Conservation (phyloP, 2,113 vertebrate species). For the Chaenogobius annularis region DNA sequence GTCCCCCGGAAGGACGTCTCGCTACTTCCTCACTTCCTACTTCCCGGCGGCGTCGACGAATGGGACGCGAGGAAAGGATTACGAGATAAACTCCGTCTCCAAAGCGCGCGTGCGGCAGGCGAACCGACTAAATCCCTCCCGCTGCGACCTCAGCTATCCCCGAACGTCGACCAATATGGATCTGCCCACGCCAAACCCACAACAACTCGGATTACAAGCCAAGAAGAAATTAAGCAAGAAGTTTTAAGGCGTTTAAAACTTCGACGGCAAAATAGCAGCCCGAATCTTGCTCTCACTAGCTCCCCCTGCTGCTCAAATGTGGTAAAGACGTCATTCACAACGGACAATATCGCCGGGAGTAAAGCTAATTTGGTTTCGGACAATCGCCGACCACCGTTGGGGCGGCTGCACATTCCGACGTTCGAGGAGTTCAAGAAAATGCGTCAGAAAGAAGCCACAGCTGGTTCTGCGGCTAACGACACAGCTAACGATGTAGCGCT, state of each 20-base stretch:
- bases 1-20: constrained; percentile 73
- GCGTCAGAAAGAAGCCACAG: constrained; percentile 75
- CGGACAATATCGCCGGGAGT: constrained; percentile 62
- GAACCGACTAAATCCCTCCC: constrained; percentile 76
- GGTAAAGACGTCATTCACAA: constrained; percentile 72
- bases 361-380: constrained; percentile 35
- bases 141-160: constrained; percentile 71
- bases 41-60: constrained; percentile 76
- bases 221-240: constrained; percentile 85
- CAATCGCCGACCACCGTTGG: constrained; percentile 64
- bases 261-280: constrained; percentile 84
- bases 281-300: constrained; percentile 72
- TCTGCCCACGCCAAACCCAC: constrained; percentile 21
- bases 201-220: constrained; percentile 67
- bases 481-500: constrained; percentile 1
- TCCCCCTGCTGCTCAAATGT: constrained; percentile 45
- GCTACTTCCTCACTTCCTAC: constrained; percentile 79
- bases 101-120: constrained; percentile 74
- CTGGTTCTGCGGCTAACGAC: constrained; percentile 13
- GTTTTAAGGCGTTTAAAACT: constrained; percentile 81
- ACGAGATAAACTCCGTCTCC: constrained; percentile 84
- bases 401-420: constrained; percentile 82
- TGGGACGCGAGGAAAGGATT: constrained; percentile 78
- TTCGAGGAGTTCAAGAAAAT: constrained; percentile 90
- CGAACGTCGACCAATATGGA: constrained; percentile 51